These are phyloP conservation scores for Drosophila paracracens DNA, from an alignment of 2,888 invertebrate species.

Conservation along the genomic window DNA sequence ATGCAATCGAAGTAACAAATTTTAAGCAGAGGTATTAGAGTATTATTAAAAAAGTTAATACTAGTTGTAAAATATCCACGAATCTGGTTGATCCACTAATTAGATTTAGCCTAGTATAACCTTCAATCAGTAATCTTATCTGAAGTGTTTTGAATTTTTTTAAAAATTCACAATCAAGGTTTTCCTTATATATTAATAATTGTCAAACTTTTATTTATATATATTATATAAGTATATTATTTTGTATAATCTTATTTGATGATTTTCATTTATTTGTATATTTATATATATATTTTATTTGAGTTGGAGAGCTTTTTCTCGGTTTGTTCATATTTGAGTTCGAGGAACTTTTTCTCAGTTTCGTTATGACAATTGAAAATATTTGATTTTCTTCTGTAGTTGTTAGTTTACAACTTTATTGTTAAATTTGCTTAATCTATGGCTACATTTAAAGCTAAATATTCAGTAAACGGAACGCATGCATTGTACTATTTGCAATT, in stretches of 20 bases:
- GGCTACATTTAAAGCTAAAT: slow-evolving; percentile 26
- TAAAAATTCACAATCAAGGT: not conserved
- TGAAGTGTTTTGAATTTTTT: not conserved
- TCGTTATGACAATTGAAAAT: not conserved
- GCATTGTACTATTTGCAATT: slow-evolving; percentile 29
- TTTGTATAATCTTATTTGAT: not conserved
- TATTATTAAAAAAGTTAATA: not conserved
- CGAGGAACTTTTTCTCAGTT: not conserved
- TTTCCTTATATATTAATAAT: not conserved
- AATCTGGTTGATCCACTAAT: not conserved
- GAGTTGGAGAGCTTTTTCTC: not conserved
- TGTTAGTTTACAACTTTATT: not conserved
- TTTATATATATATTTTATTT: not conserved
- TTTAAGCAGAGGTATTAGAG: not conserved
- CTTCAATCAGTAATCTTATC: not conserved
- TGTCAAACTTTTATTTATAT: no score
- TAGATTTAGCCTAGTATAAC: not conserved
- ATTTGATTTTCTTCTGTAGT: not conserved
- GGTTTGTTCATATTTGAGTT: not conserved
- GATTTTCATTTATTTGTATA: not conserved
- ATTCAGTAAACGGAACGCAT: slow-evolving; percentile 56
- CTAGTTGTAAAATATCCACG: not conserved
- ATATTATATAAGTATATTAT: no score
- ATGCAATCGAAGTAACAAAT: not conserved
- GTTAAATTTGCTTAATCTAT: not conserved